Base-by-base conservation (phyloP, 2,113 vertebrate genomes). In the Acrocephalus kingi region DNA sequence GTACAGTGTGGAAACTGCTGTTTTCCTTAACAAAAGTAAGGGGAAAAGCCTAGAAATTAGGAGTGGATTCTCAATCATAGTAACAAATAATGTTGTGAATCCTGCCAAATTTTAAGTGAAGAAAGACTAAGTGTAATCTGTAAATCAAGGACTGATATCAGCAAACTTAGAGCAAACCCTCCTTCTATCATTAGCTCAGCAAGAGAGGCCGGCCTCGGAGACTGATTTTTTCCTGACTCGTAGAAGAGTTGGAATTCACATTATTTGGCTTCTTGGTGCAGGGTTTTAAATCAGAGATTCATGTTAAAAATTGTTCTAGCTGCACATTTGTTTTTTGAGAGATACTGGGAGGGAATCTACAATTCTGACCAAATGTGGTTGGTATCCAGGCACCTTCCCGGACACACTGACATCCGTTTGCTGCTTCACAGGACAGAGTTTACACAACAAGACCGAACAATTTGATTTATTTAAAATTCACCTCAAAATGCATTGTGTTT, bases 381-480 rank as follows among this genome's bases (percentile, higher is more conserved):
- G 48, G 59, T 37, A 46, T 28, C 82, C 33, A 76, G 77, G 71
- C 56, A 84, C 35, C 63, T 74, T 81, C 82, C 49, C 3, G 74
- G 63, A 72, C 3, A 4, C 71, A 13, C 48, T 74, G 80, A 48
- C n/a, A 68, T 61, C 4, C 0, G 1, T 71, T 80, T 76, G 86
- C 90, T 54, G 55, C 84, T 93, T 87, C 73, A 95, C 83, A 93
- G 90, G 83, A 97, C 94, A 97, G 69, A 98, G 86, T 41, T 94
- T 94, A 91, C 94, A 97, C 97, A 91, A 84, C 82, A 87, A 96
- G 97, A 94, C 96, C 13, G 93, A 97, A 97, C 96, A 98, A 96
- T 85, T 87, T 92, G 92, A 98, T 97, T 98, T 98, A 98, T 98
- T 97, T 97, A 97, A 98, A 98, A 97, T 96, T 83, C 97, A 98